Evolutionary conservation across 2,113 vertebrate genomes (phyloP).

Genomic region (Menidia beryllina): DNA sequence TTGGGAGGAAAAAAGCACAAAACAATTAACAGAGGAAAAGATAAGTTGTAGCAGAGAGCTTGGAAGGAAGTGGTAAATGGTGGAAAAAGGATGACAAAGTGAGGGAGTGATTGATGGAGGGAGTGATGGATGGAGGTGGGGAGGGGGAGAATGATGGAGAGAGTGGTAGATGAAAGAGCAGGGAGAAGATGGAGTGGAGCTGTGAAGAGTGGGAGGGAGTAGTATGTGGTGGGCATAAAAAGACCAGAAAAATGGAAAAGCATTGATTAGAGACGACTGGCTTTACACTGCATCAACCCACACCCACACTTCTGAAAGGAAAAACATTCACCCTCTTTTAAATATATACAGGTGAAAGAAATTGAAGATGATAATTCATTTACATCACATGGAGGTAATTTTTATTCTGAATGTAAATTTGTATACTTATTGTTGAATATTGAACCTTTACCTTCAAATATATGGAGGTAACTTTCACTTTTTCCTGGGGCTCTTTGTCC

Average conservation of each 20-base stretch:
- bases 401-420: no score
- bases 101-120: constrained; percentile 40
- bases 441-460: background rate
- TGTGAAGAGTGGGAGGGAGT: constrained; percentile 12
- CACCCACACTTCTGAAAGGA: constrained; percentile 8
- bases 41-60: constrained; percentile 15
- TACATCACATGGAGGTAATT: no score
- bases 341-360: background rate
- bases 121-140: constrained; percentile 37
- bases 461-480: background rate
- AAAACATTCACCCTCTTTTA: background rate
- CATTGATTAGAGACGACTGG: constrained; percentile 5
- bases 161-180: constrained; percentile 49
- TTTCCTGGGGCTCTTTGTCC: background rate
- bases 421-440: background rate
- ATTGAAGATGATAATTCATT: no score
- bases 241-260: constrained; percentile 1
- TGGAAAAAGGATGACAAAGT: constrained; percentile 39
- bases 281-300: constrained; percentile 18
- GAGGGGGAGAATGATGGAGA: constrained; percentile 52
- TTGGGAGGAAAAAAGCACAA: background rate
- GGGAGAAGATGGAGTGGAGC: constrained; percentile 28
- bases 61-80: constrained; percentile 40
- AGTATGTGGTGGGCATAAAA: constrained; percentile 9
- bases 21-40: constrained; percentile 7